These are phyloP conservation scores for Drosophila algonquin DNA, from an alignment of 2,888 invertebrate species.

Conservation along the genomic window DNA sequence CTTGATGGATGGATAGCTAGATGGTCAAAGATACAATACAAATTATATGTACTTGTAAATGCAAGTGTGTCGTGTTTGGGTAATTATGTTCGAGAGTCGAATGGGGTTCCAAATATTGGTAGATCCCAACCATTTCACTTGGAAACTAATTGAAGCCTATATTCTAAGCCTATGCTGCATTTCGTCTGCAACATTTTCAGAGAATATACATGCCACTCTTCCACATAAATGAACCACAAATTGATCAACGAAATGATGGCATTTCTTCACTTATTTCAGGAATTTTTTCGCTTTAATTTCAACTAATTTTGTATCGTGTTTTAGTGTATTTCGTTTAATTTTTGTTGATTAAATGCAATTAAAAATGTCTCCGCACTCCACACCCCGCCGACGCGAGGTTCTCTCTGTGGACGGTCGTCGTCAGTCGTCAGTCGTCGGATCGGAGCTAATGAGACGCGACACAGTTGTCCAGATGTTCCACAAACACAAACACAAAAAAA, in stretches of 20 bases:
- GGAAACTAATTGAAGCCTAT: too few relatives aligned
- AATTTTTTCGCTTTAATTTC: slow-evolving; percentile 32
- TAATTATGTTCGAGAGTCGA: slow-evolving; percentile 20
- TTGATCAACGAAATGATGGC: neutral
- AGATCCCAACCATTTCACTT: neutral
- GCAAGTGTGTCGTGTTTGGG: slow-evolving; percentile 32
- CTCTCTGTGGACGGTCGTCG: slow-evolving; percentile 39
- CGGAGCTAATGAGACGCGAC: slow-evolving; percentile 74
- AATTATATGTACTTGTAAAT: slow-evolving; percentile 16
- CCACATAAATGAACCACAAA: neutral
- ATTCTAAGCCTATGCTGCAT: too few relatives aligned
- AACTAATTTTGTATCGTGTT: slow-evolving; percentile 42
- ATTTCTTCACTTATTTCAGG: neutral
- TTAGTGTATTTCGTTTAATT: slow-evolving; percentile 64
- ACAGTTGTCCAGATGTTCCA: slow-evolving; percentile 65
- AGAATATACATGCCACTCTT: neutral
- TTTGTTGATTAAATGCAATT: slow-evolving; percentile 76
- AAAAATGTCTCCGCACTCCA: slow-evolving; percentile 39
- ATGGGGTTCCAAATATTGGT: neutral
- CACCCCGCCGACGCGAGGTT: slow-evolving; percentile 2
- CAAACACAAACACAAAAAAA: neutral
- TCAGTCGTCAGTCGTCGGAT: slow-evolving; percentile 24
- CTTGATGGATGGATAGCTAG: slow-evolving; percentile 29
- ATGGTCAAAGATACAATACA: slow-evolving; percentile 28
- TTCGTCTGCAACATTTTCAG: too few relatives aligned